Evolutionary conservation across 2,113 vertebrate species (phyloP).

Genomic region (Otolemur garnettii): DNA sequence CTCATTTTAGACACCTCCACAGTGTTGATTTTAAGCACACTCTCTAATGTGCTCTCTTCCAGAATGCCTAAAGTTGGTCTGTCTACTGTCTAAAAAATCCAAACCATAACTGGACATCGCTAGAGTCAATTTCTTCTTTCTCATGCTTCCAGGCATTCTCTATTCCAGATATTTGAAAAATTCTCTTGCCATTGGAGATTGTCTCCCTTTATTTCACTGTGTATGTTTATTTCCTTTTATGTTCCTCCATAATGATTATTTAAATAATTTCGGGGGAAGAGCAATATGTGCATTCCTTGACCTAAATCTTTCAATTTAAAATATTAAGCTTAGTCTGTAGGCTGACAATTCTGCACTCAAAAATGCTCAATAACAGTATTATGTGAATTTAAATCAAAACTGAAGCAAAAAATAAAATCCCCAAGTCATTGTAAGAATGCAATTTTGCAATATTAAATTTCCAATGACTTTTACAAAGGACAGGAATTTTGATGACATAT

Average conservation of each 20-base stretch:
- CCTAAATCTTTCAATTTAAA: not conserved
- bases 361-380: not conserved
- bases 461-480: not conserved
- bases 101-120: not conserved
- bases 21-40: not conserved
- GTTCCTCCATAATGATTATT: not conserved
- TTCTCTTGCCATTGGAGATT: not conserved
- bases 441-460: not conserved
- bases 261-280: not conserved
- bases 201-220: not conserved
- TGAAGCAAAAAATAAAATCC: not conserved
- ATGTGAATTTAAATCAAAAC: constrained; percentile 15
- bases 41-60: not conserved
- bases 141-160: not conserved
- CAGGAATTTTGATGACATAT: not conserved
- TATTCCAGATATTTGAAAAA: not conserved
- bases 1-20: too few species aligned
- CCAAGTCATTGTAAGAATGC: not conserved
- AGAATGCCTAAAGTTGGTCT: not conserved
- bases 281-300: not conserved
- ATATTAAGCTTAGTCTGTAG: not conserved
- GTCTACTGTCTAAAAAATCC: not conserved
- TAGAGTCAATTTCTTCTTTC: not conserved
- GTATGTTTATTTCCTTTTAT: not conserved
- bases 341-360: not conserved